phyloP scores from a whole-genome alignment of 23 tunicate species.

The Oikopleura dioica region DNA sequence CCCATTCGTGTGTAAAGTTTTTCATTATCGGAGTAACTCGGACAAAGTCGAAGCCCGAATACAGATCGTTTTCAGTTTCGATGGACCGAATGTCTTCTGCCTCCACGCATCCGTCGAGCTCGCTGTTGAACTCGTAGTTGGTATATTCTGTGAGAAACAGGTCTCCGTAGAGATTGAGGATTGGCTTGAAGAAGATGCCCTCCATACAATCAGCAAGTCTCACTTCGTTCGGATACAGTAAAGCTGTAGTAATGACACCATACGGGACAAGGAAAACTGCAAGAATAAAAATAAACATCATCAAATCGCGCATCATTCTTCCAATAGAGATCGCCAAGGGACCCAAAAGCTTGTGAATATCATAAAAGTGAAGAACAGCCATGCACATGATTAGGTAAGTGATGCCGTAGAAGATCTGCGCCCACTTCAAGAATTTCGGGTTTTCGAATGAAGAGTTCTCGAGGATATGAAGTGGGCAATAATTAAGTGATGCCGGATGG shows the following conservation, averaged over 20 bases:
- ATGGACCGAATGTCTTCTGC: not conserved
- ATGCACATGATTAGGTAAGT: not conserved
- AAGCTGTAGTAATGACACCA: conserved; percentile 6
- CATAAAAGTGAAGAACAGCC: not conserved
- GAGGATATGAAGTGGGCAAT: not conserved
- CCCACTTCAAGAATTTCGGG: conserved; percentile 5
- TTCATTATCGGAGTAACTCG: not conserved
- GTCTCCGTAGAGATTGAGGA: not conserved
- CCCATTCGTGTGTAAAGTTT: not conserved
- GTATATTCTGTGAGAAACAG: not conserved
- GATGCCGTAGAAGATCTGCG: conserved; percentile 3
- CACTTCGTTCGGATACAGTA: not conserved
- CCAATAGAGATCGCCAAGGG: conserved; percentile 4
- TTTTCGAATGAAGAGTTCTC: not conserved
- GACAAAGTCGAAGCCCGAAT: conserved; percentile 5
- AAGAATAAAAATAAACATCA: not conserved
- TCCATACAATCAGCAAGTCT: not conserved
- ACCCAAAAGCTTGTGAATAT: not conserved
- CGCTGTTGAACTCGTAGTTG: not conserved
- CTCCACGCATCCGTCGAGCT: not conserved
- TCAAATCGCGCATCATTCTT: conserved; percentile 6
- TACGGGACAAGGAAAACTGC: not conserved
- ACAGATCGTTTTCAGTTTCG: conserved; percentile 3
- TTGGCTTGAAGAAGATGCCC: conserved; percentile 10
- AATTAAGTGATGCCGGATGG: not conserved